Conservation (phyloP, 2,797 vertebrate species). For the Chromobotia macracanthus region DNA sequence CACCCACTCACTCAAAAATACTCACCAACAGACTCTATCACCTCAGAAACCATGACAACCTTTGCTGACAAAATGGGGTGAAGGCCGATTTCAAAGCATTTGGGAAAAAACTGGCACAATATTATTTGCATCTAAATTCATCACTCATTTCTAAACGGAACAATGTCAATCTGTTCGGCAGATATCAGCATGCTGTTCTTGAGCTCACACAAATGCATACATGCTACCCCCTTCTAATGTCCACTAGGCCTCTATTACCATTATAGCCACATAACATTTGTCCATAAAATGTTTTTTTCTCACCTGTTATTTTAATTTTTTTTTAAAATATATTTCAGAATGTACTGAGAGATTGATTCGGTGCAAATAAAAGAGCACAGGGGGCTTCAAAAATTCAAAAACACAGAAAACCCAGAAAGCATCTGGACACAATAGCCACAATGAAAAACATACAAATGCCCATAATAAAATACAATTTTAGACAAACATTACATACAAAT, state of each 20-base stretch:
- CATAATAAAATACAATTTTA: too few relatives aligned
- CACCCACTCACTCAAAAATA: constrained; percentile 13
- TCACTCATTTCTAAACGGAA: background rate
- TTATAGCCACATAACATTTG: background rate
- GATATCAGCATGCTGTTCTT: background rate
- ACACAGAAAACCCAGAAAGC: too few relatives aligned
- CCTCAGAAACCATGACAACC: constrained; percentile 43
- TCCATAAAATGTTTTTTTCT: too few relatives aligned
- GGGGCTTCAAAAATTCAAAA: too few relatives aligned
- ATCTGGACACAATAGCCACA: too few relatives aligned
- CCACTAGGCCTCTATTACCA: background rate
- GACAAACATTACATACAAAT: too few relatives aligned
- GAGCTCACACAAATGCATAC: constrained; percentile 1
- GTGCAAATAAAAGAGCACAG: too few relatives aligned
- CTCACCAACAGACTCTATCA: constrained; percentile 31
- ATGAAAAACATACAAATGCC: too few relatives aligned
- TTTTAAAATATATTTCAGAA: too few relatives aligned
- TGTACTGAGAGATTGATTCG: too few relatives aligned
- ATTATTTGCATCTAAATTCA: background rate
- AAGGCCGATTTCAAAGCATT: constrained; percentile 30
- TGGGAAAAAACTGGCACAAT: constrained; percentile 16
- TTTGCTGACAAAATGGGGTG: constrained; percentile 40
- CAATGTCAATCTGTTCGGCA: background rate
- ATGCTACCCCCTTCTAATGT: background rate
- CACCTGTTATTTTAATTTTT: too few relatives aligned